Evolutionary conservation across 2,797 vertebrate genomes (phyloP).

Genomic region (Macrochelys suwanniensis): DNA sequence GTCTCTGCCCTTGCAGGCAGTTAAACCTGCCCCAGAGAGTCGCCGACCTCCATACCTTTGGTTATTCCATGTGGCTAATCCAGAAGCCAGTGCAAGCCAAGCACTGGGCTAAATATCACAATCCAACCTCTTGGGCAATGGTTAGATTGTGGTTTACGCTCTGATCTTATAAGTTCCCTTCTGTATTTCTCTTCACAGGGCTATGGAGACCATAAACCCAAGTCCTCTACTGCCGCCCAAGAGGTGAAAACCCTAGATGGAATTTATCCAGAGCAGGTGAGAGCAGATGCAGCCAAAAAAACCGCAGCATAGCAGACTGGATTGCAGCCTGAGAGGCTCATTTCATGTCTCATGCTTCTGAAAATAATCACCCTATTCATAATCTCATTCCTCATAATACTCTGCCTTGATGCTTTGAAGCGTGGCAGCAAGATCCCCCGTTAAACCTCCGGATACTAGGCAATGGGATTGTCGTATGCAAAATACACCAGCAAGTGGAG

Average conservation of each 20-base stretch:
- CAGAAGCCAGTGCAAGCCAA: background rate
- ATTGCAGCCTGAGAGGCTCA: rapidly evolving
- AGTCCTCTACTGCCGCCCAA: conserved; percentile 95
- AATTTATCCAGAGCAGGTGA: conserved; percentile 93
- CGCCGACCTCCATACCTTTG: background rate
- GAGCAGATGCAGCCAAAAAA: background rate
- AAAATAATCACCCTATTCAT: background rate
- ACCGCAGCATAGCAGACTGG: background rate
- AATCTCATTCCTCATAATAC: background rate
- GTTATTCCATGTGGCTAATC: background rate
- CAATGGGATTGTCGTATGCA: background rate
- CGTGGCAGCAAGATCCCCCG: background rate
- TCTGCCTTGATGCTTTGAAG: background rate
- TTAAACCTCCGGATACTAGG: background rate
- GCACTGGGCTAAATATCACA: background rate
- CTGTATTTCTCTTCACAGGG: conserved; percentile 81
- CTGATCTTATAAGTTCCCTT: background rate
- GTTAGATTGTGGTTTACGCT: background rate
- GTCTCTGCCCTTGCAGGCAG: background rate
- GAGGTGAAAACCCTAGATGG: conserved; percentile 97
- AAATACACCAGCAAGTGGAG: background rate
- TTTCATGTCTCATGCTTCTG: rapidly evolving
- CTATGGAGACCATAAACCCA: conserved; percentile 96
- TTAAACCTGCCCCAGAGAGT: background rate
- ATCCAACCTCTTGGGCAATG: background rate